A percentile compares a stretch with the other conserved stretches of the same genome.
phyloP scores from a whole-genome alignment of 92 coral and sea anemone genomes.

The Paramuricea clavata region DNA sequence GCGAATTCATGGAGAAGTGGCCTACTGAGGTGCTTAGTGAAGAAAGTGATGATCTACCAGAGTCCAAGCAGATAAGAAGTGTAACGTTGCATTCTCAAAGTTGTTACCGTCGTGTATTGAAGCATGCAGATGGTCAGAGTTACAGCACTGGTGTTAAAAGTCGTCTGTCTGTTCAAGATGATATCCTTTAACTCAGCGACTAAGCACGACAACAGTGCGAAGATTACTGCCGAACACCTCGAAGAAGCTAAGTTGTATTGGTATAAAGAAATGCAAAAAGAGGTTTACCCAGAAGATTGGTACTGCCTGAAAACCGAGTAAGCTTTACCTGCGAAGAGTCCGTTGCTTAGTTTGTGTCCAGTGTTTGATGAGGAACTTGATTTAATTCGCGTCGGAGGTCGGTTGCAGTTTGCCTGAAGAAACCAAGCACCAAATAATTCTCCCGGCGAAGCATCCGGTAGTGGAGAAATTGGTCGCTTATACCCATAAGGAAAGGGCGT shows the following conservation, averaged over 20 bases:
- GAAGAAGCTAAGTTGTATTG: constrained; percentile 20
- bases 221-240: neutral
- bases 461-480: constrained; percentile 17
- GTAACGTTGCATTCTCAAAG: neutral
- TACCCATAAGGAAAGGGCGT: neutral
- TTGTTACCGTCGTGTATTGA: neutral
- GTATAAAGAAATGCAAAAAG: constrained; percentile 38
- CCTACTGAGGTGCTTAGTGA: neutral
- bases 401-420: constrained; percentile 49
- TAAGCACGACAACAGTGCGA: neutral
- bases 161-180: constrained; percentile 35
- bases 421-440: constrained; percentile 32
- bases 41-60: neutral
- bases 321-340: constrained; percentile 34
- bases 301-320: neutral
- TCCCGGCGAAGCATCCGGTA: constrained; percentile 4
- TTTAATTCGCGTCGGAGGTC: constrained; percentile 24
- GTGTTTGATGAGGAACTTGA: neutral
- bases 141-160: constrained; percentile 54
- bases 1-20: neutral
- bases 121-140: constrained; percentile 21
- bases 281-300: constrained; percentile 39
- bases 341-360: neutral
- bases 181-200: constrained; percentile 17
- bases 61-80: neutral